Evolutionary conservation across 2,113 vertebrate species (phyloP), one percentile per base, ranked within the genome.

Genomic region (Mohoua ochrocephala): DNA sequence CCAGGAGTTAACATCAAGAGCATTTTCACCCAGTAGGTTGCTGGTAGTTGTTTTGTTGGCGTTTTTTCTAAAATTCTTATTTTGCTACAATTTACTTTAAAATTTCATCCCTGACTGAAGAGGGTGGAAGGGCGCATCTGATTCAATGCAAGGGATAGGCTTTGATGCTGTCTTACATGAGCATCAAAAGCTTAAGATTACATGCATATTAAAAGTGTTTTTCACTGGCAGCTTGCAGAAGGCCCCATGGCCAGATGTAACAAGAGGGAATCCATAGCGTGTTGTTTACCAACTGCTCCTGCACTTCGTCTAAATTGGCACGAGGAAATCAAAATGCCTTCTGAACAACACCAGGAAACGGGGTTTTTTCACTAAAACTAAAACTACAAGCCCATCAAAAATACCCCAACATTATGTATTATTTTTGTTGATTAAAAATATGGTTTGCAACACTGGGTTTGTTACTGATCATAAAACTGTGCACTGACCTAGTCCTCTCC

Each of bases 121-220:
- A 79, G 42, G 26, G 59, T 63, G n/a, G 54, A 93, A 94, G 44
- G 57, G 64, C 87, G 69, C 52, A 41, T 85, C 80, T 94, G 74
- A 94, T 86, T 84, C 52, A 75, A 3, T 11, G 27, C 35, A 59
- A 92, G 52, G 47, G 63, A 69, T 39, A 65, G 81, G 35, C 87
- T 97, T 96, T 97, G 95, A 97, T 95, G 84, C 47, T 88, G 50
- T 68, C 84, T 90, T 92, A 94, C 54, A 76, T 4, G 39, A 90
- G 47, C 91, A 97, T 91, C 91, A 97, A 97, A 96, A 90, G 91
- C 84, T 82, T 45, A 77, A 80, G 91, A 75, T 80, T 60, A 91
- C 73, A 88, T 64, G 87, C 54, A 91, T 95, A 80, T 95, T 96
- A 86, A 93, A 96, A 71, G 39, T 53, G 69, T 57, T 93, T 94